phyloP scores from a whole-genome alignment of 2,888 invertebrate species.

The Scaeva pyrastri region DNA sequence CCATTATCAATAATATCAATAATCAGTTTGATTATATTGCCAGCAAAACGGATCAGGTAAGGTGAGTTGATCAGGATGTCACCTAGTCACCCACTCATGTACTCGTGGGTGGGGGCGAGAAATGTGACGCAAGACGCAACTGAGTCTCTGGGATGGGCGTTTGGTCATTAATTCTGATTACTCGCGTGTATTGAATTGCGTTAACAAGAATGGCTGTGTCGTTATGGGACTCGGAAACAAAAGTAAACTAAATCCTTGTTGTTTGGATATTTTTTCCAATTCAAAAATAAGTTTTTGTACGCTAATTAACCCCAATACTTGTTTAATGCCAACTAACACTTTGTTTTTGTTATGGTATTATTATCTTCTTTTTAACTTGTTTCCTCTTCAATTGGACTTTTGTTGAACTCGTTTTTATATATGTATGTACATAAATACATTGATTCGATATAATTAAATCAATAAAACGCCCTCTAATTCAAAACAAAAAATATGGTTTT shows the following conservation, averaged over 20 bases:
- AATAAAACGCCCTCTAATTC: no score
- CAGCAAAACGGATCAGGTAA: conserved; percentile 73
- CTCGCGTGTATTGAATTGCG: conserved; percentile 73
- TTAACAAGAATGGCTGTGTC: conserved; percentile 45
- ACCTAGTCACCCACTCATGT: conserved; percentile 38
- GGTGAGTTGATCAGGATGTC: conserved; percentile 73
- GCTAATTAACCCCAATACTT: conserved; percentile 39
- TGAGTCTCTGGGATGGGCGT: conserved; percentile 24
- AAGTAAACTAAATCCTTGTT: conserved; percentile 10
- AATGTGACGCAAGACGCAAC: conserved; percentile 38
- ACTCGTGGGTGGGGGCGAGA: conserved; percentile 1
- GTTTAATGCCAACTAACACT: not conserved
- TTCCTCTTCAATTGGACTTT: not conserved
- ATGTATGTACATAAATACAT: no score
- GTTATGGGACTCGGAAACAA: conserved; percentile 41
- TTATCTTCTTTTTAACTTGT: no score
- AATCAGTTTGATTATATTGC: conserved; percentile 74
- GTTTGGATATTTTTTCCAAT: conserved; percentile 34
- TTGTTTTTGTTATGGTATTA: not conserved
- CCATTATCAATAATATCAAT: conserved; percentile 76
- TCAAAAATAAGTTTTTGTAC: conserved; percentile 42
- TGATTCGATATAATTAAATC: no score
- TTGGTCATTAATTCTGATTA: conserved; percentile 74
- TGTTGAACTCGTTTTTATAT: no score
- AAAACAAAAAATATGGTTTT: no score